A percentile compares a stretch with the other conserved stretches of the same genome.
Conservation (phyloP, 1,140 invertebrate genomes). For the Anoplolepis gracilipes region DNA sequence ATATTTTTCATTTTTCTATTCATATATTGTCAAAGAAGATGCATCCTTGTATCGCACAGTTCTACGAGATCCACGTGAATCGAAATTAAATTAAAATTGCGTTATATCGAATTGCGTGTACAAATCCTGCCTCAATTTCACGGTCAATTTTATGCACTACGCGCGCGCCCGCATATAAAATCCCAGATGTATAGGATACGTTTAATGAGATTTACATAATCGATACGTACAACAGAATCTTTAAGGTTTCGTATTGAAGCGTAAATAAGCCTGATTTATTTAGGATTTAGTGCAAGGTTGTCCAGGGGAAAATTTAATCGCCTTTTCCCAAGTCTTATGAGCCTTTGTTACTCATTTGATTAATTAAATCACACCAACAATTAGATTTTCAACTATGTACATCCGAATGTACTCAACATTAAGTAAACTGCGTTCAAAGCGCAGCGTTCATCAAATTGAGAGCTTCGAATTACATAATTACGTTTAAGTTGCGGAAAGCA, state of each 20-base stretch:
- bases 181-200: too few relatives aligned
- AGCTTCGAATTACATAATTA: slow-evolving; percentile 23
- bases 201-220: background rate
- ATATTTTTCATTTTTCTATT: background rate
- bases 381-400: background rate
- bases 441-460: background rate
- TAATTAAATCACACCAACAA: background rate
- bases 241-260: slow-evolving; percentile 3
- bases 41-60: background rate
- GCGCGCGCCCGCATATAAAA: background rate
- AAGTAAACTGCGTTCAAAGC: background rate
- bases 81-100: background rate
- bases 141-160: background rate
- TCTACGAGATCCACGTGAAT: background rate
- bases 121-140: background rate
- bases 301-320: slow-evolving; percentile 1
- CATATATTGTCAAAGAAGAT: background rate
- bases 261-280: background rate
- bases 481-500: background rate
- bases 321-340: background rate
- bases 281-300: background rate
- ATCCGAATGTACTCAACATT: background rate
- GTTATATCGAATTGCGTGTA: background rate
- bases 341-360: background rate
- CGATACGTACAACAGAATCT: background rate